Conservation (phyloP, 2,113 vertebrate species). For the Perca flavescens region DNA sequence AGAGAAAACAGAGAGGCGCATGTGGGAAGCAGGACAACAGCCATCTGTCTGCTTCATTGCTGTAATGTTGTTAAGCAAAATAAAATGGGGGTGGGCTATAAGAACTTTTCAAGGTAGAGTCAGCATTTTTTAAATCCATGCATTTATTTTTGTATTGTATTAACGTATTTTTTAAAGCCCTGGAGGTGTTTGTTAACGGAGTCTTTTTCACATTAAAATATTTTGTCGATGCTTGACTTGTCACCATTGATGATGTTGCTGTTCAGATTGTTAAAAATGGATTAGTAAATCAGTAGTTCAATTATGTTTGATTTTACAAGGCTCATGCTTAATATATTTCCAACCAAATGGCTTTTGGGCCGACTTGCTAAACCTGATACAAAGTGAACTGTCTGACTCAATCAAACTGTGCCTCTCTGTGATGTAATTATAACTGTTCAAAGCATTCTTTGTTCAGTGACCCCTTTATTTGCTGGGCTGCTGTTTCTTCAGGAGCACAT, state of each 20-base stretch:
- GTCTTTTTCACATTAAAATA: not conserved
- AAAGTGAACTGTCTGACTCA: slow-evolving; percentile 68
- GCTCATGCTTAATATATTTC: slow-evolving; percentile 38
- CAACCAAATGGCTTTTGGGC: slow-evolving; percentile 35
- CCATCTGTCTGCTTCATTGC: not conserved
- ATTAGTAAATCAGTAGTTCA: slow-evolving; percentile 40
- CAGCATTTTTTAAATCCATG: not conserved
- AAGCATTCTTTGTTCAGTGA: slow-evolving; percentile 86
- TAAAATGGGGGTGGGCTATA: not conserved
- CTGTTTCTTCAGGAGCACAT: slow-evolving; percentile 64
- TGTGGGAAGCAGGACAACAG: slow-evolving; percentile 17
- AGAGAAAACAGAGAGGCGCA: not conserved
- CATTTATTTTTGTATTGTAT: not conserved
- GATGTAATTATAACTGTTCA: slow-evolving; percentile 81
- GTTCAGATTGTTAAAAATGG: slow-evolving; percentile 44
- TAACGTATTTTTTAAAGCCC: not conserved
- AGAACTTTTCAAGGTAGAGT: not conserved
- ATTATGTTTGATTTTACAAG: slow-evolving; percentile 44
- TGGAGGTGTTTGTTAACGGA: not conserved
- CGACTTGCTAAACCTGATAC: slow-evolving; percentile 67
- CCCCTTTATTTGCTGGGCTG: slow-evolving; percentile 76
- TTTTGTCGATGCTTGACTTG: slow-evolving; percentile 10
- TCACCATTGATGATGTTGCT: not conserved
- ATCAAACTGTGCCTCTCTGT: slow-evolving; percentile 68
- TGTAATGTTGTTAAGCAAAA: not conserved